Conservation (phyloP, 2,113 vertebrate species). For the Chrysochloris asiatica region DNA sequence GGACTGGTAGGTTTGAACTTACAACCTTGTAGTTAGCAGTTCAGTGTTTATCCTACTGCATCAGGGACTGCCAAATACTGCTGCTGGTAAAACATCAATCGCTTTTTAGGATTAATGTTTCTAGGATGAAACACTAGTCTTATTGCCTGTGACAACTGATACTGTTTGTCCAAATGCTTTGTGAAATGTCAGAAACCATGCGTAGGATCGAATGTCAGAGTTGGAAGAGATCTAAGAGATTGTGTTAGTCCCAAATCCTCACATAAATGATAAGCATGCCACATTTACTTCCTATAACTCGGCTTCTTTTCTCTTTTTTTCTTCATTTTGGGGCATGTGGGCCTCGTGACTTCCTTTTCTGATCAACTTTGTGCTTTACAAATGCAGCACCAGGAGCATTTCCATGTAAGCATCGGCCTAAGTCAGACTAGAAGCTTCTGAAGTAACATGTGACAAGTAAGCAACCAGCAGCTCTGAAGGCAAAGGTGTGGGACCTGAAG, state of each 20-base stretch:
- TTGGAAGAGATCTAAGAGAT: neutral
- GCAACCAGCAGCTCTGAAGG: neutral
- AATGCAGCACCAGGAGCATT: neutral
- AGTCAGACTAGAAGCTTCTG: neutral
- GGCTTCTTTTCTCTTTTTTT: neutral
- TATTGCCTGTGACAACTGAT: neutral
- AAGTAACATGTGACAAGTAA: fast-evolving
- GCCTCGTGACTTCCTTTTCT: neutral
- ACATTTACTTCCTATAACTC: neutral
- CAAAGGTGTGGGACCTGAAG: neutral
- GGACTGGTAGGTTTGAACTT: too few relatives aligned
- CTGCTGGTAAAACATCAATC: neutral
- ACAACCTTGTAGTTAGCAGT: too few relatives aligned
- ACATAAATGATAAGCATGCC: fast-evolving
- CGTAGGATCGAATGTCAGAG: neutral
- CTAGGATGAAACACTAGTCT: neutral
- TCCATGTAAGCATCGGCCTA: neutral
- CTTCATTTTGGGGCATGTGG: neutral
- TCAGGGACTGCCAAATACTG: neutral
- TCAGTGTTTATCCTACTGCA: too few relatives aligned
- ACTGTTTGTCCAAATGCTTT: neutral
- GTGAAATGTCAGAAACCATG: constrained; percentile 18
- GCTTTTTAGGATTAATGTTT: neutral
- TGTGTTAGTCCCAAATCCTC: neutral
- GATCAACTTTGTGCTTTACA: neutral